Evolutionary conservation across 2,797 vertebrate genomes (phyloP).

Genomic region (Pseudochaenichthys georgianus): DNA sequence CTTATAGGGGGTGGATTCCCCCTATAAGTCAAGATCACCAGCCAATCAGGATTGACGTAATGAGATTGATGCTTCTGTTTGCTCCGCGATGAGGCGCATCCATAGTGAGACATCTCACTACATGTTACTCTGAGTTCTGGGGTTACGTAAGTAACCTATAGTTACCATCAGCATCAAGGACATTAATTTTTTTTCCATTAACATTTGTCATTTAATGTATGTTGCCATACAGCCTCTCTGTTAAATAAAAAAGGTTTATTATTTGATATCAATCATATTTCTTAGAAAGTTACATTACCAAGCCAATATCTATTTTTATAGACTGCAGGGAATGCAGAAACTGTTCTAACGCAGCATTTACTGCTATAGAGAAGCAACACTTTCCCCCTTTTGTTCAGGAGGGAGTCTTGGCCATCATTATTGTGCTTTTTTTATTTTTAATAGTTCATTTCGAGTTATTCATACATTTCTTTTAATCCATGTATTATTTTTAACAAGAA

Average conservation of each 20-base stretch:
- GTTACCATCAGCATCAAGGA: slow-evolving; percentile 11
- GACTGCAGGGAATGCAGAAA: slow-evolving; percentile 2
- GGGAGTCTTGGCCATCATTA: background rate
- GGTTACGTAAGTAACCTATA: too few species aligned
- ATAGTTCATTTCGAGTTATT: slow-evolving; percentile 17
- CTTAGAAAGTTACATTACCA: background rate
- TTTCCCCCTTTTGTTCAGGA: background rate
- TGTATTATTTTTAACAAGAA: background rate
- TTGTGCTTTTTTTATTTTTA: slow-evolving; percentile 2
- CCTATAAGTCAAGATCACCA: too few species aligned
- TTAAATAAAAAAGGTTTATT: background rate
- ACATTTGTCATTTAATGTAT: background rate
- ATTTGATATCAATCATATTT: background rate
- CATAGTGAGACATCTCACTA: too few species aligned
- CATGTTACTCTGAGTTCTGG: too few species aligned
- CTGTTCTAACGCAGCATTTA: background rate
- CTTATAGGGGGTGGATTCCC: too few species aligned
- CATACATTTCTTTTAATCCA: background rate
- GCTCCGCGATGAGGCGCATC: too few species aligned
- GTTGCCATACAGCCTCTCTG: background rate
- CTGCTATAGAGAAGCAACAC: slow-evolving; percentile 6
- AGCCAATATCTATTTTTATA: background rate
- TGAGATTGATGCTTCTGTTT: too few species aligned
- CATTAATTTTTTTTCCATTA: slow-evolving; percentile 6
- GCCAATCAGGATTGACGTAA: too few species aligned